Base-by-base conservation (phyloP, 2,113 vertebrate species). In the Paralichthys olivaceus region DNA sequence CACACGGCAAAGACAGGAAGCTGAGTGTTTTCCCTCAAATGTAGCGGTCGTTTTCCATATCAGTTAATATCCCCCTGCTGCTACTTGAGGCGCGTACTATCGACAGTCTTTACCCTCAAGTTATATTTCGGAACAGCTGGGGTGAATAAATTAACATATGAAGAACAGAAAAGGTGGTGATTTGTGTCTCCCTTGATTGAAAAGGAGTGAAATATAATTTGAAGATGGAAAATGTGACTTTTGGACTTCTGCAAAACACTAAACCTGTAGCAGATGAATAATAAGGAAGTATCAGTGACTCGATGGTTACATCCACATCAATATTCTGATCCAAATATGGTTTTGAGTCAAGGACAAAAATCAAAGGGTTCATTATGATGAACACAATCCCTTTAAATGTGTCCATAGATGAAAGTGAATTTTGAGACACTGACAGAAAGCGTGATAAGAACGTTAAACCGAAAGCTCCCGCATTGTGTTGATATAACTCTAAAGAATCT, bases 1-100 rank as follows among this genome's bases (percentile, higher is more conserved):
- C 81, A 84, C 80, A 85, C 78, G 55, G 64, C 23, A 72, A 64
- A 76, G 74, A 62, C 88, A 90, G 89, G 85, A 94, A 92, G 89
- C 57, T 47, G 13, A 32, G 63, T 89, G 85, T 91, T 93, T 72
- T 91, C 89, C 75, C 69, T 88, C 57, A 57, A 75, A 45, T 69
- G 82, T 55, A 79, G 71, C 66, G 43, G 73, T 55, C 49, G 56
- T 78, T 89, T 91, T 91, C 85, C 84, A 86, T 13, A 83, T 79
- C 82, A 81, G 57, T 85, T 87, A 88, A 90, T 89, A 68, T 62
- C 25, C 69, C 81, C 59, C 55, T 51, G 57, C 59, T 86, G 65
- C 69, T 77, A 51, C 79, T 72, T 29, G 43, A 67, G 80, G 54
- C 75, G 76, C 12, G 20, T n/a, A 62, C 60, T 23, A 58, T 84